Base-by-base conservation (phyloP, 2,113 vertebrate species). In the Phrynosoma platyrhinos region DNA sequence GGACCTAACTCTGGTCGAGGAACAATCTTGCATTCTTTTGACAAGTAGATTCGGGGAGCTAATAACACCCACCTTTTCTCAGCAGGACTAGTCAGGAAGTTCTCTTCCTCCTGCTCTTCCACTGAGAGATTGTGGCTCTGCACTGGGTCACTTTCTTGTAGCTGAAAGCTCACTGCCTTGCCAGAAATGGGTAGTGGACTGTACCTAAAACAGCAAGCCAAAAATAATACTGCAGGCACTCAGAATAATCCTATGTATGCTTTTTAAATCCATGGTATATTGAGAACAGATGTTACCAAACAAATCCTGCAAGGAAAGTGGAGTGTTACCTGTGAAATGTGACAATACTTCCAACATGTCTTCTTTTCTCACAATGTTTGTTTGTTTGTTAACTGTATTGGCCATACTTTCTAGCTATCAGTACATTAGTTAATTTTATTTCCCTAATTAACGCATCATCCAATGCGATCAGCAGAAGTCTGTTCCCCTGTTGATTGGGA, bases 21-120 rank as follows among this genome's bases (percentile, higher is more conserved):
- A 85, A 32, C 58, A 2, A 12, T 81, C 27, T 64, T 78, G n/a
- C 52, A 62, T 16, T 3, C 0, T 58, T 55, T 86, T 72, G 84
- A 62, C 27, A 69, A 78, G 0, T 27, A 0, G 77, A 2, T 3
- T 86, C 87, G 64, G 79, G n/a, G 47, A 12, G 23, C 4, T 23
- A 53, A 32, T 36, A 55, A 47, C 9, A 90, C 83, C 90, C 90
- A 97, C 97, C 97, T 95, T 66, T 95, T 92, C 90, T 96, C 97
- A 3, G 94, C 58, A 13, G 92, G 72, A 9, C 94, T 91, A 88
- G 89, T 89, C 75, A 92, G 86, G 58, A 91, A 88, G 55, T 55
- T 83, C 78, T 91, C 75, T 78, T 82, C 55, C 9, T 86, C 83
- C 55, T 91, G 83, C 25, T 94, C 89, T 85, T 90, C 52, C 16